Base-by-base conservation (phyloP, 2,888 invertebrate species). In the Chloroclystis v-ata region DNA sequence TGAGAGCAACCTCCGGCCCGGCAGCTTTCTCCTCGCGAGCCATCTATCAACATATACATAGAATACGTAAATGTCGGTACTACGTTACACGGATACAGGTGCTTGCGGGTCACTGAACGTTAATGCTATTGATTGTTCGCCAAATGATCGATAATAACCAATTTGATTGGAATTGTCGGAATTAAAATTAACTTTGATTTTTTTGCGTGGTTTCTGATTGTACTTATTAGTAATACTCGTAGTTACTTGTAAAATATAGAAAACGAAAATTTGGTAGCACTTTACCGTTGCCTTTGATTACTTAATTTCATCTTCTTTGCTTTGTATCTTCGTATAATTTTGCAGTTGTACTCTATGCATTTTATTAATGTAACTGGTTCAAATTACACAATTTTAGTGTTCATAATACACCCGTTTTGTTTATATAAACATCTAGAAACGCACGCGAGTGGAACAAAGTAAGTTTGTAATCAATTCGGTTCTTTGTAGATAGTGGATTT, bases 21-120 rank as follows among this genome's bases (percentile, higher is more conserved):
- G 49, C 45, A 49, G 57, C 57, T 57, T 57, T 59, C 59, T 48
- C 59, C 52, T 39, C 30, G 40, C 30, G 41, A 24, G 46, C 39
- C 47, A 47, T 52, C 52, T 52, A 45, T 52, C 52, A 38, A 35
- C 28, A 29, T 40, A 51, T 39, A 42, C 51, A 41, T 41, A 49
- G 49, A 49, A 37, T 49, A 44, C 20, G 12, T 37, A 14, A 41
- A 40, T 33, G 20, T 20, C 1, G 3, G 25, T 32, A 49, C 35
- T 32, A 37, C 28, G 9, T 10, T 40, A 37, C 37, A 37, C 44
- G 49, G 42, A 46, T 39, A 33, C 50, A 37, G 46, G 35, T 46
- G 35, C 35, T 20, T 37, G 40, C 30, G 29, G 37, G 33, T 38
- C 33, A 38, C 42, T 46, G 43, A 39, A 50, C 37, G 41, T 37